Evolutionary conservation across 1,140 invertebrate genomes (phyloP).

Genomic region (Pachyrhynchus sulphureomaculatus): DNA sequence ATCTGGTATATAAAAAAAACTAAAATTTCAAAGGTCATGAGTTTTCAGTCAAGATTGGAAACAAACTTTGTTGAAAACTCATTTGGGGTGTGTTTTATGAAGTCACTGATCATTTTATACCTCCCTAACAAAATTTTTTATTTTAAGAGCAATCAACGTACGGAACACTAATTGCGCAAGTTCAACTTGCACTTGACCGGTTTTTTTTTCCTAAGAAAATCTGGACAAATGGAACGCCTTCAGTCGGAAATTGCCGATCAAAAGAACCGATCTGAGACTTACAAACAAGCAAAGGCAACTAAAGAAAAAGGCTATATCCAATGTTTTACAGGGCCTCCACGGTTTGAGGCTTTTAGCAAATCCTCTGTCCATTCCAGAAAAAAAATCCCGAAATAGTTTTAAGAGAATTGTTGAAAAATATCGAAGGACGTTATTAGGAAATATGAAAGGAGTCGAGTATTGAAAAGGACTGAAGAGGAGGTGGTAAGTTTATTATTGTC

Average conservation of each 20-base stretch:
- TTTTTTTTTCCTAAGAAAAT: too few relatives aligned
- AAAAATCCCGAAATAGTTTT: slow-evolving; percentile 16
- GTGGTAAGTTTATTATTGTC: slow-evolving; percentile 3
- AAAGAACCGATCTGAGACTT: slow-evolving; percentile 14
- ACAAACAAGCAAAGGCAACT: slow-evolving; percentile 13
- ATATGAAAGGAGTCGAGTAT: slow-evolving; percentile 1
- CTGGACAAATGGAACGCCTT: slow-evolving; percentile 35
- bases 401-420: slow-evolving; percentile 18
- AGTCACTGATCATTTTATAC: too few relatives aligned
- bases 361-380: slow-evolving; percentile 26
- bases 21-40: too few relatives aligned
- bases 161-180: too few relatives aligned
- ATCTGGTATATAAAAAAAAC: too few relatives aligned
- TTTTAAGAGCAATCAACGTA: too few relatives aligned
- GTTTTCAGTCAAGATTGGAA: too few relatives aligned
- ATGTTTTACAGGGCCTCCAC: slow-evolving; percentile 22
- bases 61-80: too few relatives aligned
- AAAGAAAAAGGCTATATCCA: slow-evolving; percentile 28
- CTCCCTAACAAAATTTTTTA: too few relatives aligned
- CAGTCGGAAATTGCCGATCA: slow-evolving; percentile 29
- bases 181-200: too few relatives aligned
- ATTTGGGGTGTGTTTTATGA: too few relatives aligned
- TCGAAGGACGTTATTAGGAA: slow-evolving; percentile 21
- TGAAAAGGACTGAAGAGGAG: slow-evolving; percentile 19
- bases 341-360: slow-evolving; percentile 31